Evolutionary conservation across 2,113 vertebrate species (phyloP).

Genomic region (Phocoena phocoena): DNA sequence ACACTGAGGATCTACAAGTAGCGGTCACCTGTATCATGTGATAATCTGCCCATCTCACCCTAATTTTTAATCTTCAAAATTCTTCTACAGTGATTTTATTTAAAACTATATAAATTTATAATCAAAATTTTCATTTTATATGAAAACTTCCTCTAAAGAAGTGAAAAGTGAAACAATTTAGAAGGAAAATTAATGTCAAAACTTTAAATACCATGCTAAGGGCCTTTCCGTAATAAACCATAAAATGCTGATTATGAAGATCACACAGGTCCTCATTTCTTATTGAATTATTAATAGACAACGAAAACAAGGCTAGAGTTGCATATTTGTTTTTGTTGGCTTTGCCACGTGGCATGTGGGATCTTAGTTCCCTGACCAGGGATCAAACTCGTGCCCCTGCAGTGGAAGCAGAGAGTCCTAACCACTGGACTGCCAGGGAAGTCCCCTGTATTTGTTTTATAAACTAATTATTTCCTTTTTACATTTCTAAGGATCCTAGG

Average conservation of each 20-base stretch:
- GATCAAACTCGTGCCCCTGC: not conserved
- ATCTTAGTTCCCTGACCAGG: not conserved
- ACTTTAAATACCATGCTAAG: not conserved
- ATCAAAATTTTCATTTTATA: not conserved
- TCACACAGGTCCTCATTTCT: not conserved
- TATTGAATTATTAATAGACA: not conserved
- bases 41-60: no score
- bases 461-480: slow-evolving; percentile 3
- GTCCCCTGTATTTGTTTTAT: not conserved
- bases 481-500: not conserved
- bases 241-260: not conserved
- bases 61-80: no score
- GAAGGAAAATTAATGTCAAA: slow-evolving; percentile 13
- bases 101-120: not conserved
- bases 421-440: not conserved
- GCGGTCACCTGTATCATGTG: no score
- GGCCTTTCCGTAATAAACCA: not conserved
- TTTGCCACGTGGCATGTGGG: not conserved
- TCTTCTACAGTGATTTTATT: no score
- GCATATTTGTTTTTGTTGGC: not conserved
- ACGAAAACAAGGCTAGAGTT: not conserved
- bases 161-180: not conserved
- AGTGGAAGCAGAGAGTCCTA: not conserved
- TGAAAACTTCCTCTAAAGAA: not conserved
- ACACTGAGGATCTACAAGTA: no score